Base-by-base conservation (phyloP, 2,888 invertebrate species). In the Tigriopus californicus region DNA sequence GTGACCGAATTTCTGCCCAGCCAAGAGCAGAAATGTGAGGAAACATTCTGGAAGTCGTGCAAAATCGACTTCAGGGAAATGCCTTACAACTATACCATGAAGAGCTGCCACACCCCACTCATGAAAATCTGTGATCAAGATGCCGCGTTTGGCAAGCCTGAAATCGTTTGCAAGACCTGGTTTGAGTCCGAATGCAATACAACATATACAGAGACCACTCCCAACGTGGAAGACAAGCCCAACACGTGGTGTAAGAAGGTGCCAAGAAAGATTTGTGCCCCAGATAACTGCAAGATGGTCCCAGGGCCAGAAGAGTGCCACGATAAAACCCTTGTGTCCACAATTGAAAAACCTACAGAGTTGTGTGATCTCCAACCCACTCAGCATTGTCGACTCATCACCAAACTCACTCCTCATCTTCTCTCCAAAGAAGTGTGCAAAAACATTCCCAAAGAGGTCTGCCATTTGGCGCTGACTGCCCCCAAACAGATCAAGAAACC, bases 1-100 rank as follows among this genome's bases (percentile, higher is more conserved):
- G 41, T 56, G 18, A 56, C 56, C n/a, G 56, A 56, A 20, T 56
- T 56, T 41, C 22, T 56, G 8, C 56, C 56, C 3, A 56, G 56
- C 18, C 56, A 56, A 41, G 56, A 56, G 44, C 56, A 56, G 41
- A 56, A 56, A 18, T 56, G 56, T 13, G 56, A 56, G 24, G 56
- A 56, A 24, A 56, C 56, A 8, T 56, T 56, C 42, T 56, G 56
- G 56, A 56, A 56, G 24, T 56, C 56, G n/a, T 56, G 56, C 41
- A 56, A 56, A 42, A 56, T 56, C 10, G 42, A 56, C 44, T 56
- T 56, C 44, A 56, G 42, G 18, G 56, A 56, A 42, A 24, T 24
- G 11, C 56, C 56, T 18, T 56, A 41, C 22, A 56, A 56, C 20
- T 56, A 56, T 20, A 56, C 56, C 15, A 22, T 56, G 41, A 56